A percentile compares a stretch with the other conserved stretches of the same genome.
phyloP scores from a whole-genome alignment of 2,888 invertebrate species.

The Gymnosoma rotundatum region DNA sequence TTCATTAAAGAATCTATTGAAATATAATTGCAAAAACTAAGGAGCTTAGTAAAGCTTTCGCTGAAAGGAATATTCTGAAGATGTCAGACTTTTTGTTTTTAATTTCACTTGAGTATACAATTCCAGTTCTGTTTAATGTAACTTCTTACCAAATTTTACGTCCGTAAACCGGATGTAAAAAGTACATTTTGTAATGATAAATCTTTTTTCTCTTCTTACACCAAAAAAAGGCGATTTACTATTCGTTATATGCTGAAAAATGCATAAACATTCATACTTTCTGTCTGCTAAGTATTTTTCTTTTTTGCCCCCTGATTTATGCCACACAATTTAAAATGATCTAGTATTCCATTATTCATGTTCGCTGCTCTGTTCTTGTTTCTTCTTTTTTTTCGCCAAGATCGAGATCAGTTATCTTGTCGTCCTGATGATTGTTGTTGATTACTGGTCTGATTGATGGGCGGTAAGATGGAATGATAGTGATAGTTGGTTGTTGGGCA shows the following conservation, averaged over 20 bases:
- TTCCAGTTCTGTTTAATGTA: too few species aligned
- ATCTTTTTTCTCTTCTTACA: too few species aligned
- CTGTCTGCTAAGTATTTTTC: neutral
- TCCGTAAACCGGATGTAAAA: too few species aligned
- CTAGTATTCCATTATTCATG: conserved; percentile 33
- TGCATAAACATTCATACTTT: neutral
- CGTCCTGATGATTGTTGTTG: conserved; percentile 39
- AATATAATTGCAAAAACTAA: too few species aligned
- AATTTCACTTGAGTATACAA: too few species aligned
- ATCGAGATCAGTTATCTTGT: conserved; percentile 55
- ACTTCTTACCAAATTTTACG: too few species aligned
- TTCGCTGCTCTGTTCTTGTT: neutral
- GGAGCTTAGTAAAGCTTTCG: too few species aligned
- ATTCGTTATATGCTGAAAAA: neutral
- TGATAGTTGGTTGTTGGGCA: conserved; percentile 30
- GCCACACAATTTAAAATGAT: conserved; percentile 44
- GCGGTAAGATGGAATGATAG: conserved; percentile 55
- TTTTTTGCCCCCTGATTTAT: conserved; percentile 35
- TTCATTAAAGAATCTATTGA: too few species aligned
- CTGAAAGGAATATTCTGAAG: too few species aligned
- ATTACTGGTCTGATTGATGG: conserved; percentile 53
- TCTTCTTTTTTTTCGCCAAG: conserved; percentile 1
- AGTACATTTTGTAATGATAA: too few species aligned
- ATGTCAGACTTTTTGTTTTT: too few species aligned
- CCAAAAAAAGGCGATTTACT: neutral